These are phyloP conservation scores for Agrotis ipsilon DNA, from an alignment of 2,888 invertebrate genomes.

Conservation along the genomic window DNA sequence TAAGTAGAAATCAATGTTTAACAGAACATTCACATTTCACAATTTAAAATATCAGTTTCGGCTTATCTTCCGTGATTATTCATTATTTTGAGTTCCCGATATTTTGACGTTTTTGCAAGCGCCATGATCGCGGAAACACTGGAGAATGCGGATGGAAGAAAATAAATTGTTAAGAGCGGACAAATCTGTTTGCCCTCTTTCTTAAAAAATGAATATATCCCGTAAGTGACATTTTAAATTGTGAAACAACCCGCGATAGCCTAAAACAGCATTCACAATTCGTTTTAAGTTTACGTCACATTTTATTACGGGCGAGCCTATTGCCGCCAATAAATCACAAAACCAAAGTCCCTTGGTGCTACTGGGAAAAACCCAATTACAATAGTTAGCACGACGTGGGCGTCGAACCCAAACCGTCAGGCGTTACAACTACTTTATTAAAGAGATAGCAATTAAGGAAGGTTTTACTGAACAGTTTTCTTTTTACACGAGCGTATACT, in stretches of 20 bases:
- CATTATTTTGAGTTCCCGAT: too few relatives aligned
- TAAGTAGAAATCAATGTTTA: not conserved
- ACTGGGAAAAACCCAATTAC: not conserved
- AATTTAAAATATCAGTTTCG: too few relatives aligned
- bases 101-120: too few relatives aligned
- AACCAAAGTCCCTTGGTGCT: not conserved
- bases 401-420: not conserved
- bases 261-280: too few relatives aligned
- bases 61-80: too few relatives aligned
- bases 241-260: too few relatives aligned
- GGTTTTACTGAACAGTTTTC: not conserved
- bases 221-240: too few relatives aligned
- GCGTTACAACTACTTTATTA: not conserved
- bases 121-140: too few relatives aligned
- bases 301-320: not conserved
- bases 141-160: too few relatives aligned
- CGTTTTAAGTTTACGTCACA: not conserved
- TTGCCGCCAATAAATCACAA: not conserved
- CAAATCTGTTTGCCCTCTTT: too few relatives aligned
- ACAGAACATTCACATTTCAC: not conserved
- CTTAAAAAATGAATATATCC: too few relatives aligned
- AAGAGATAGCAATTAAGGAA: not conserved
- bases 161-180: too few relatives aligned
- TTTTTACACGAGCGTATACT: not conserved
- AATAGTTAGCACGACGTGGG: not conserved